A percentile compares a stretch with the other conserved stretches of the same genome.
phyloP scores from a whole-genome alignment of 53 echinoderm and acorn worm species.

The Patiria pectinifera region DNA sequence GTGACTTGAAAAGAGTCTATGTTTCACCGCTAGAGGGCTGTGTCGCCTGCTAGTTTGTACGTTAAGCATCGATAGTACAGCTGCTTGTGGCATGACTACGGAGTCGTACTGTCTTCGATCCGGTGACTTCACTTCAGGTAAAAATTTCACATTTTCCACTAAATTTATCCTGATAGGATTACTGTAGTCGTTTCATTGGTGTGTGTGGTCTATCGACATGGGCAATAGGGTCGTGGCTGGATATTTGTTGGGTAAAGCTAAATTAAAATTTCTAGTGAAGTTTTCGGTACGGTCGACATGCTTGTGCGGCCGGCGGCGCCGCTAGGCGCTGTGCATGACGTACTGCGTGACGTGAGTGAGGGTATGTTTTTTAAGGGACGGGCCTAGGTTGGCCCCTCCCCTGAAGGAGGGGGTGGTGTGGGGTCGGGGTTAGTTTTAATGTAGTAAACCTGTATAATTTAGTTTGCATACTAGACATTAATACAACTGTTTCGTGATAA shows the following conservation, averaged over 20 bases:
- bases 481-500: too few relatives aligned
- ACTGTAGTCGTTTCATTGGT: not conserved
- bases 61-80: not conserved
- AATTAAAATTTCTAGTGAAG: not conserved
- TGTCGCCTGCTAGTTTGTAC: not conserved
- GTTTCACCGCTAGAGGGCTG: not conserved
- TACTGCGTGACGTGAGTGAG: too few relatives aligned
- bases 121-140: conserved; percentile 16
- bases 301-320: not conserved
- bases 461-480: too few relatives aligned
- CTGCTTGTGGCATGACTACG: conserved; percentile 2
- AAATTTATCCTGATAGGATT: not conserved
- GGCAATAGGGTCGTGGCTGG: not conserved
- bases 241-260: not conserved
- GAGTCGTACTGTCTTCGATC: not conserved
- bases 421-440: too few relatives aligned
- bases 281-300: not conserved
- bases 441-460: too few relatives aligned
- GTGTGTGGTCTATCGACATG: not conserved
- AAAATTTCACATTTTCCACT: not conserved
- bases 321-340: too few relatives aligned
- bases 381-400: too few relatives aligned
- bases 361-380: too few relatives aligned
- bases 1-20: conserved; percentile 17
- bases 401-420: too few relatives aligned